Evolutionary conservation across 2,113 vertebrate species (phyloP), one percentile per base, ranked within the genome.

Genomic region (Naja naja): DNA sequence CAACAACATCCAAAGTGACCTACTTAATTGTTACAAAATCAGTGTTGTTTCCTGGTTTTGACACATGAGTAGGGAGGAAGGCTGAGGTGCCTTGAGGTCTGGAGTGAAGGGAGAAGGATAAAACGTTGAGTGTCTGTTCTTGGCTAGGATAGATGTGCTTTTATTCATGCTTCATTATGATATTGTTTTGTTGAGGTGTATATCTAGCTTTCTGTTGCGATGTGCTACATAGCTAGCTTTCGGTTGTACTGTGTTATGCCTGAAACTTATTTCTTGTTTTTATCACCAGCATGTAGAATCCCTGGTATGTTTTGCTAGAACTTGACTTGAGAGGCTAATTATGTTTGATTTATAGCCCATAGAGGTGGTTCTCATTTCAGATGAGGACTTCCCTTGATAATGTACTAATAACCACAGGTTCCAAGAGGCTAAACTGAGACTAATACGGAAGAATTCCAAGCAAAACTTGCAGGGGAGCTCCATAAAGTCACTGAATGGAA

Each of bases 371-470:
- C 92, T 96, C 93, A 95, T 96, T 97, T 96, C 91, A 95, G 94
- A 97, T 86, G 93, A 95, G 94, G 90, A 94, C 91, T 97, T 97
- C 96, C 93, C 94, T 96, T 96, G 95, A 94, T 96, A 97, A 97
- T 97, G 96, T 96, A 93, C 87, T 96, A 96, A 97, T 96, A 97
- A 97, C 96, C 91, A 58, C 95, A 96, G 97, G 96, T 97, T 98
- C 94, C 95, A 92, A 96, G 96, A 97, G 94, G 93, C 95, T 97
- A 96, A 95, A 93, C 94, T 90, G 95, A 97, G 97, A 89, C 93
- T 92, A 95, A 97, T 95, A 95, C 94, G 56, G 94, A 95, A 95
- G 94, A 95, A 97, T 96, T 97, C 93, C 95, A 96, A 96, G 95
- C 94, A 93, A 54, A 97, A 94, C 95, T 96, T 96, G 95, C 94